Evolutionary conservation across 1,140 invertebrate genomes (phyloP), one percentile per base, ranked within the genome.

Genomic region (Uloborus diversus): DNA sequence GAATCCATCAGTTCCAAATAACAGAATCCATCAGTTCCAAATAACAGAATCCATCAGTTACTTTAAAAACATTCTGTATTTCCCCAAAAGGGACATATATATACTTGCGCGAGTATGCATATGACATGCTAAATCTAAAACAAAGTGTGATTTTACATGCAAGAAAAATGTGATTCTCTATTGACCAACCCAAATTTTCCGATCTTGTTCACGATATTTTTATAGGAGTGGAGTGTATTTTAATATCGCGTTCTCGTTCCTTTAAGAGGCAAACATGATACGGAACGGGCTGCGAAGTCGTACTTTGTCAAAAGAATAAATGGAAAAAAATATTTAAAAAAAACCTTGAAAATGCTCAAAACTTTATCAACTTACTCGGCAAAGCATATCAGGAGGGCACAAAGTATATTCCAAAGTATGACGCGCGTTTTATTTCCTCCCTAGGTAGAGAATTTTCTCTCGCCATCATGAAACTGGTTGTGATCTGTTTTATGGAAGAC

Each of bases 181-280:
- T 56, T 35, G 73, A 78, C 73, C 73, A 78, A 78, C 23, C 68
- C 47, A 78, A 78, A 78, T 78, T 53, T 42, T 75, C 59, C 59
- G 47, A 57, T 78, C 62, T 78, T 57, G 20, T 61, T 47, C n/a
- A 37, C 14, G 32, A 66, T 78, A 78, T 78, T 78, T 78, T 78
- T 78, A 78, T 78, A 78, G 51, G 61, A 78, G 47, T 33, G 73
- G 57, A 57, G 42, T 66, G 73, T 75, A 78, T 78, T 78, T 78
- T 78, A 78, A 65, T 78, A 78, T 51, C 69, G 69, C 69, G 47
- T 64, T 56, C 47, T 78, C 49, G 61, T 65, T 56, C 33, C 37
- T 56, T 51, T 11, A n/a, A 27, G 53, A 7, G 20, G 20, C 13
- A 53, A 53, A 53, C 25, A 59, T 37, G 53, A 59, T 9, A 14